These are phyloP conservation scores for Xiphorhynchus erythropygius DNA, from an alignment of 2,797 vertebrate species.

Conservation along the genomic window DNA sequence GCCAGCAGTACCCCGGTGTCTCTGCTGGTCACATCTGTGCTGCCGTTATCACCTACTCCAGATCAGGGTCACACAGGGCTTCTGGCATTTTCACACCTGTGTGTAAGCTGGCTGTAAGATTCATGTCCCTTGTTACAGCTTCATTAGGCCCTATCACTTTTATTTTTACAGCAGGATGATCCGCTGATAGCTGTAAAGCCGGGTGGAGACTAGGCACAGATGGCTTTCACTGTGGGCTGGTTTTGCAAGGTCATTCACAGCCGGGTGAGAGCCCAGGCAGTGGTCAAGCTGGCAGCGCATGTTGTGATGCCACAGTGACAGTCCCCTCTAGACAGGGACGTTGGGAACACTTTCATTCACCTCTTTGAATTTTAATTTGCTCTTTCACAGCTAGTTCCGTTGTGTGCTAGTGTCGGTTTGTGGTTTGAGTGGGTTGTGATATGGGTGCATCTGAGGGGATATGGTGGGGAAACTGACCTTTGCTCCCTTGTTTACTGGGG, in stretches of 20 bases:
- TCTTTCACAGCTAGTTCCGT: background rate
- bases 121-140: background rate
- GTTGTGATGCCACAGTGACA: background rate
- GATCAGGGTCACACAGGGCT: background rate
- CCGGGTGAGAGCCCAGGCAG: rapidly evolving
- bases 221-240: background rate
- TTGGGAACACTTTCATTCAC: background rate
- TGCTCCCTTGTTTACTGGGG: background rate
- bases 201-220: background rate
- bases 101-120: background rate
- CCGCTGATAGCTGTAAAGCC: conserved; percentile 38
- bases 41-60: background rate
- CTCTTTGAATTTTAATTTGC: background rate
- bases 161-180: conserved; percentile 36
- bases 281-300: rapidly evolving
- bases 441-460: background rate
- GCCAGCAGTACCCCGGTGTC: rapidly evolving
- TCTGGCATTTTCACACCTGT: background rate
- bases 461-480: background rate
- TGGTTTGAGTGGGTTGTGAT: rapidly evolving
- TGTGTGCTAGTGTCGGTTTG: background rate
- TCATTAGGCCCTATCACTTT: conserved; percentile 22
- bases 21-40: background rate
- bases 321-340: background rate
- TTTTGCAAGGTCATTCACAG: conserved; percentile 13